These are phyloP conservation scores for Zaprionus davidi DNA, from an alignment of 1,140 invertebrate genomes.

Conservation along the genomic window DNA sequence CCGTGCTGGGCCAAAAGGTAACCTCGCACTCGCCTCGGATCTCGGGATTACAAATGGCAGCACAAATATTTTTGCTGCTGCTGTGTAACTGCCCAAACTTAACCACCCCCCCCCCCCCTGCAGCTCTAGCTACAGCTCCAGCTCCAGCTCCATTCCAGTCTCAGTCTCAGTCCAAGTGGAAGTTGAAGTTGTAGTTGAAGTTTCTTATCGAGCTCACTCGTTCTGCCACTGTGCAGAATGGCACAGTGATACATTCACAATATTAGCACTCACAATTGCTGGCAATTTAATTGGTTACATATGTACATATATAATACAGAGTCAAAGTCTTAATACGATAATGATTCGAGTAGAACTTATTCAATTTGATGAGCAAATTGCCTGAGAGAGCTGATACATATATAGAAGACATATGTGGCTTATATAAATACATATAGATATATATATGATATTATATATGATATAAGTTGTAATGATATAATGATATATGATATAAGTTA, in stretches of 20 bases:
- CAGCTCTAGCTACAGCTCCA: no score
- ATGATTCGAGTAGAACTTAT: no score
- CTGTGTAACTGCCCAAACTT: constrained; percentile 16
- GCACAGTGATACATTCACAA: not conserved
- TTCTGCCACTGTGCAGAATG: not conserved
- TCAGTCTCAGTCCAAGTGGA: no score
- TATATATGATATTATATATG: not conserved
- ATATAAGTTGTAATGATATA: no score
- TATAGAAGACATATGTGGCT: no score
- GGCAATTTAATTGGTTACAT: not conserved
- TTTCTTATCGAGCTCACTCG: constrained; percentile 1
- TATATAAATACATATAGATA: no score
- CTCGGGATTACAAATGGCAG: constrained; percentile 64
- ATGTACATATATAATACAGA: not conserved
- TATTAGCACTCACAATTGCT: not conserved
- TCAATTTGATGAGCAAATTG: no score
- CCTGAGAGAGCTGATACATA: no score
- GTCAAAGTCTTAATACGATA: no score
- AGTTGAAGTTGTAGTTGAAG: not conserved
- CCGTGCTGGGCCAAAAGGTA: constrained; percentile 40
- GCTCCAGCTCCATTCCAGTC: not conserved
- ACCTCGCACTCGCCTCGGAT: constrained; percentile 41
- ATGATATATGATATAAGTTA: no score
- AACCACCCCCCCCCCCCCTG: not conserved
- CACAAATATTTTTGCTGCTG: constrained; percentile 58